Percentiles rank a stretch among this genome's conserved stretches.
Evolutionary conservation across 1,140 invertebrate species (phyloP).

Genomic region (Archegozetes longisetosus): DNA sequence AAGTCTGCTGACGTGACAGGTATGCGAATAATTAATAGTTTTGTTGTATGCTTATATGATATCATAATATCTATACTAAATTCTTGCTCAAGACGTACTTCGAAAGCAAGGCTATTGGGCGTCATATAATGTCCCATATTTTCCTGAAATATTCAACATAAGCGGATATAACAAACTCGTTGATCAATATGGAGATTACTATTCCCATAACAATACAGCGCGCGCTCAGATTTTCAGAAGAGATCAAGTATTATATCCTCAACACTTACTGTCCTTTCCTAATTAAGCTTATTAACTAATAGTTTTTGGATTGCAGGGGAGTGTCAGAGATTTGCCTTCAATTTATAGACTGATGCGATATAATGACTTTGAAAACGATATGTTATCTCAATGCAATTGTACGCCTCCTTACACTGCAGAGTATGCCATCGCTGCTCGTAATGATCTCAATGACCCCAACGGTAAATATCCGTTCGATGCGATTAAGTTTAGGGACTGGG

Average conservation of each 20-base stretch:
- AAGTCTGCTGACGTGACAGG: conserved; percentile 24
- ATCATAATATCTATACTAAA: no score
- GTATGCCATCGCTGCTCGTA: conserved; percentile 14
- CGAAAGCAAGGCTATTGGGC: conserved; percentile 28
- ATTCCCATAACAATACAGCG: conserved; percentile 27
- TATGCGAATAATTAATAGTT: conserved; percentile 25
- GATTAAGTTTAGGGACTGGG: neutral
- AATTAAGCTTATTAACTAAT: neutral
- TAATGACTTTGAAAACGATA: conserved; percentile 23
- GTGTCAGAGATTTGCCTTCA: conserved; percentile 23
- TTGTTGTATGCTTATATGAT: no score
- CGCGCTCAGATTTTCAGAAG: conserved; percentile 30
- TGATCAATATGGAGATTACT: conserved; percentile 24
- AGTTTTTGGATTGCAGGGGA: conserved; percentile 32
- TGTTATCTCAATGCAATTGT: conserved; percentile 14
- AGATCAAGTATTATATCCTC: conserved; percentile 20
- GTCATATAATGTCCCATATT: conserved; percentile 32
- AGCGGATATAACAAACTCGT: conserved; percentile 28
- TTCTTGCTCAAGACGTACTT: conserved; percentile 19
- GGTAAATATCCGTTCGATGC: conserved; percentile 6
- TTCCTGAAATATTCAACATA: conserved; percentile 29
- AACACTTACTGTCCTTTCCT: neutral
- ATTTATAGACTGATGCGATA: conserved; percentile 29
- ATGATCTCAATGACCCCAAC: conserved; percentile 16
- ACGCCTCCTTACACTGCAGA: conserved; percentile 14